Evolutionary conservation across 1,140 invertebrate genomes (phyloP).

Genomic region (Papilio polytes): DNA sequence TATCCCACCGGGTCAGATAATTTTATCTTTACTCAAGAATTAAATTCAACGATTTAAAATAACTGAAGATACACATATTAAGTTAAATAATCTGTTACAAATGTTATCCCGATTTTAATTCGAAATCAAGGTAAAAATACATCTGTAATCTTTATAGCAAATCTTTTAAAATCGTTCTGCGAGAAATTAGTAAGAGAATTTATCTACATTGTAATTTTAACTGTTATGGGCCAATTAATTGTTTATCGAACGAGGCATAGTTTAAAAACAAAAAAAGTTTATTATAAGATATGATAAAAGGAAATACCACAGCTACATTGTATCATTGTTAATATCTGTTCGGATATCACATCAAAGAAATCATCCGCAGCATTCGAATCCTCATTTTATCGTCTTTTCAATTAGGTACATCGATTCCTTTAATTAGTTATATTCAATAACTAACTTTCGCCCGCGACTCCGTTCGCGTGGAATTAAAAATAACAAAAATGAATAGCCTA

Average conservation of each 20-base stretch:
- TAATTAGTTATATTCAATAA: too few species aligned
- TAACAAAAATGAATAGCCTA: too few species aligned
- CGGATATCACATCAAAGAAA: conserved; percentile 24
- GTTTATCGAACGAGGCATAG: neutral
- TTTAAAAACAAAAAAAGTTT: neutral
- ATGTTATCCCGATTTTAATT: neutral
- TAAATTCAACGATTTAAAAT: neutral
- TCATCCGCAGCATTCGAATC: conserved; percentile 7
- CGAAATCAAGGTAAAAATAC: neutral
- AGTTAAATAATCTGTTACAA: neutral
- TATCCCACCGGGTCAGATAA: too few species aligned
- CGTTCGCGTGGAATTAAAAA: too few species aligned
- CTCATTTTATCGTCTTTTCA: conserved; percentile 11
- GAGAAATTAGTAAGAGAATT: neutral
- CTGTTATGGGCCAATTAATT: neutral
- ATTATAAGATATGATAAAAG: conserved; percentile 19
- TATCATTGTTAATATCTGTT: conserved; percentile 15
- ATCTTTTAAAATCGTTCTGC: neutral
- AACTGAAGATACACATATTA: neutral
- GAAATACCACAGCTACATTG: conserved; percentile 20
- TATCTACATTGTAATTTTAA: neutral
- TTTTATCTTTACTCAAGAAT: too few species aligned
- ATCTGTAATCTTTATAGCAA: neutral
- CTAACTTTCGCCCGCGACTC: too few species aligned
- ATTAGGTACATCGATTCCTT: too few species aligned